Evolutionary conservation across 1,140 invertebrate genomes (phyloP).

Genomic region (Archivesica marissinica): DNA sequence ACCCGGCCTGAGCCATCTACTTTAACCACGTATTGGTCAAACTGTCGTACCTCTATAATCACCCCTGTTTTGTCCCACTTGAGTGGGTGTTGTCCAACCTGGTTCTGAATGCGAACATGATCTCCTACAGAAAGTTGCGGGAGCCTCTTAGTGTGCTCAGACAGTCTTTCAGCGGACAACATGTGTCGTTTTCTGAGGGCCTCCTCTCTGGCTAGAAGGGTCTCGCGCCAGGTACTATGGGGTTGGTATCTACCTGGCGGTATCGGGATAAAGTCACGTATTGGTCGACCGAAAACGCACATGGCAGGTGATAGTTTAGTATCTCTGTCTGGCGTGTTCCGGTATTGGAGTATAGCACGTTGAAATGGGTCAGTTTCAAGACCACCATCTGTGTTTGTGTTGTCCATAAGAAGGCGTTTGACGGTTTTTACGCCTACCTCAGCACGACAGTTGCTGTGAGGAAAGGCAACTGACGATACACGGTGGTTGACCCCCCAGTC

Average conservation of each 20-base stretch:
- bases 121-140: constrained; percentile 65
- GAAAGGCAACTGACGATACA: constrained; percentile 65
- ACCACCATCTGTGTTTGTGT: constrained; percentile 34
- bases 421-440: constrained; percentile 67
- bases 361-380: constrained; percentile 60
- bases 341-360: constrained; percentile 64
- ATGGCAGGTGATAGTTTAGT: constrained; percentile 60
- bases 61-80: constrained; percentile 66
- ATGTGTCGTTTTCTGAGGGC: constrained; percentile 66
- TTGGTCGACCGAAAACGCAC: constrained; percentile 42
- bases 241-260: constrained; percentile 60
- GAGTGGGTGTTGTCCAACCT: constrained; percentile 41
- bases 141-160: constrained; percentile 64
- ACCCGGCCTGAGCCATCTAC: constrained; percentile 68
- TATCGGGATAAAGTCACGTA: constrained; percentile 56
- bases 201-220: constrained; percentile 38
- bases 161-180: constrained; percentile 37
- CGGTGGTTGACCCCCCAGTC: constrained; percentile 63
- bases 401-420: constrained; percentile 60
- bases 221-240: constrained; percentile 56
- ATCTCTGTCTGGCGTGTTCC: constrained; percentile 61
- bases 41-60: constrained; percentile 67
- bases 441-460: constrained; percentile 63
- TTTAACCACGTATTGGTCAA: constrained; percentile 65
- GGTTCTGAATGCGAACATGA: constrained; percentile 52